A percentile compares a stretch with the other conserved stretches of the same genome.
Conservation (phyloP, 2,797 vertebrate genomes). For the Uromys caudimaculatus region DNA sequence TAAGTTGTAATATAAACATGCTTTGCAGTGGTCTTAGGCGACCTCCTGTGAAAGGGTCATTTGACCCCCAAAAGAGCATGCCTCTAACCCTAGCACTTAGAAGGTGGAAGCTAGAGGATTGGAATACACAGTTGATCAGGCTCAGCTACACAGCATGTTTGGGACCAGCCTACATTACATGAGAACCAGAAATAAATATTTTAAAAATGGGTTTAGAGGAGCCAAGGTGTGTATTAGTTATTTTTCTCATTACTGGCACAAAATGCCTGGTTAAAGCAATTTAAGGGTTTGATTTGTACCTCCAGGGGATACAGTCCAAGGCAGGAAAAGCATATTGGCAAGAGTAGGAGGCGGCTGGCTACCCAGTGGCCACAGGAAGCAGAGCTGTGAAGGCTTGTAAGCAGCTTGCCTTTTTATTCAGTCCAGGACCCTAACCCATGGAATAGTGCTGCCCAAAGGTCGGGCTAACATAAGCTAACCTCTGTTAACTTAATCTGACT, state of each 20-base stretch:
- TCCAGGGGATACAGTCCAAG: not conserved
- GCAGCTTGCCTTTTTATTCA: not conserved
- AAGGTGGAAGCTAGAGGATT: not conserved
- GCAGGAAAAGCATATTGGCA: not conserved
- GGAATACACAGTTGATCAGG: not conserved
- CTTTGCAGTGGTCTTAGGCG: not conserved
- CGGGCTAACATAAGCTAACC: not conserved
- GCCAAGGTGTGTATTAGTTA: not conserved
- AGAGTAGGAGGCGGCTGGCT: not conserved
- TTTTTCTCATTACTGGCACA: not conserved
- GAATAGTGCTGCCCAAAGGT: not conserved
- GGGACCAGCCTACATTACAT: not conserved
- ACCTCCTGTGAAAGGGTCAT: not conserved
- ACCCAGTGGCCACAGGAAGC: not conserved
- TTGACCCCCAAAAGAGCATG: not conserved
- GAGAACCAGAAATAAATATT: not conserved
- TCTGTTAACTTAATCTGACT: not conserved
- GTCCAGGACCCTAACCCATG: not conserved
- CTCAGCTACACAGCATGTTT: not conserved
- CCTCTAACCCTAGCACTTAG: not conserved
- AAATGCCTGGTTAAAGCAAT: not conserved
- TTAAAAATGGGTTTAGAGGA: not conserved
- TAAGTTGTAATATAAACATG: not conserved
- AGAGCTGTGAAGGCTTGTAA: not conserved
- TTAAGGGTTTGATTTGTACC: not conserved